Conservation (phyloP, 2,888 invertebrate species). For the Sylvicola cinctus region DNA sequence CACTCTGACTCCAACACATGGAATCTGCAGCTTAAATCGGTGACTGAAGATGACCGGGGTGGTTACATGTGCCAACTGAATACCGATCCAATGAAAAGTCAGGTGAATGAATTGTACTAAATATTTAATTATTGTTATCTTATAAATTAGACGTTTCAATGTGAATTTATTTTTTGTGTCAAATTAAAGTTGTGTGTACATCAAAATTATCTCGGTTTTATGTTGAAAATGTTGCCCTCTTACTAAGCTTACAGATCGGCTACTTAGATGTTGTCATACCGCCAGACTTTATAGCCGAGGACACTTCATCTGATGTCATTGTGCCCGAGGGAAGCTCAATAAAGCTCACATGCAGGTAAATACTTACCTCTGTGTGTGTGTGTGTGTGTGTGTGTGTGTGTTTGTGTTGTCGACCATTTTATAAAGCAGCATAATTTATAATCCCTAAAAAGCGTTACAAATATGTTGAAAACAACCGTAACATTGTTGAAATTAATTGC, state of each 20-base stretch:
- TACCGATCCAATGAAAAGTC: conserved; percentile 86
- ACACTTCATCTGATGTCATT: conserved; percentile 76
- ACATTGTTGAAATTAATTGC: too few species aligned
- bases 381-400: too few species aligned
- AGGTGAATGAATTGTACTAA: conserved; percentile 33
- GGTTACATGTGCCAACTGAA: conserved; percentile 90
- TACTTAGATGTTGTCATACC: conserved; percentile 72
- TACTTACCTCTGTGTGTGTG: too few species aligned
- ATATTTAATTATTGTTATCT: background rate
- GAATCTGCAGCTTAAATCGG: conserved; percentile 75
- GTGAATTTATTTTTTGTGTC: background rate
- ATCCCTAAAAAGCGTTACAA: too few species aligned
- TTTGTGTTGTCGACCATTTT: too few species aligned
- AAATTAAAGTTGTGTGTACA: background rate
- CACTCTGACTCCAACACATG: conserved; percentile 72
- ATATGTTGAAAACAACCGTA: too few species aligned
- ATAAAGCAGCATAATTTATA: too few species aligned
- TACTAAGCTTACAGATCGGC: conserved; percentile 52
- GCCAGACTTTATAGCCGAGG: conserved; percentile 73
- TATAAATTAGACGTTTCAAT: conserved; percentile 3
- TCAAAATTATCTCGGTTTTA: background rate
- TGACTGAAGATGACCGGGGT: conserved; percentile 73
- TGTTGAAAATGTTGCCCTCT: background rate
- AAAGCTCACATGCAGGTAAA: conserved; percentile 36
- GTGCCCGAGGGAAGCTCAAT: conserved; percentile 65